Evolutionary conservation across 2,888 invertebrate genomes (phyloP).

Genomic region (Automeris io): DNA sequence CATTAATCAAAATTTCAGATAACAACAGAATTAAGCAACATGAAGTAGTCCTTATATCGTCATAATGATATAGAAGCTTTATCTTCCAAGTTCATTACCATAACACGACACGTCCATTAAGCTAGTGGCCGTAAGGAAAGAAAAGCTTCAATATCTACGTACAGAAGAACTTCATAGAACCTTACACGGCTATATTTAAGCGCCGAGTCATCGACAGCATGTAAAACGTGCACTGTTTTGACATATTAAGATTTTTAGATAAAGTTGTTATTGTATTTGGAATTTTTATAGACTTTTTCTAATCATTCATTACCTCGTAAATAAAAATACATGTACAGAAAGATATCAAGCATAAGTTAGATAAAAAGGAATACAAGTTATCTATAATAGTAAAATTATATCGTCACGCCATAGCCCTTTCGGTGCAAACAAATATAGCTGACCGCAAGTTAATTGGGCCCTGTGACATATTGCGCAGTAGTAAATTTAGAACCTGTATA

Average conservation of each 20-base stretch:
- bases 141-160: slow-evolving; percentile 1
- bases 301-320: too few relatives aligned
- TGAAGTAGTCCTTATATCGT: slow-evolving; percentile 25
- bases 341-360: too few relatives aligned
- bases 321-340: too few relatives aligned
- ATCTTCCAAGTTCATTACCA: slow-evolving; percentile 61
- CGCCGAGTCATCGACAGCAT: slow-evolving; percentile 47
- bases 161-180: background rate
- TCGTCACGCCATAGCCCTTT: too few relatives aligned
- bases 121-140: slow-evolving; percentile 44
- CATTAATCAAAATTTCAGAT: slow-evolving; percentile 20
- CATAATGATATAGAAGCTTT: slow-evolving; percentile 59
- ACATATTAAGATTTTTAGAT: slow-evolving; percentile 46
- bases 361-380: too few relatives aligned
- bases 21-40: slow-evolving; percentile 12
- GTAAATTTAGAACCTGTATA: too few relatives aligned
- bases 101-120: slow-evolving; percentile 76
- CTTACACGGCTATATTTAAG: slow-evolving; percentile 12
- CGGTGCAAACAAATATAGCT: too few relatives aligned
- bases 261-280: slow-evolving; percentile 28
- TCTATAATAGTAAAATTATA: too few relatives aligned
- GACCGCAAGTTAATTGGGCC: too few relatives aligned
- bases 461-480: too few relatives aligned
- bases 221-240: slow-evolving; percentile 42
- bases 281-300: too few relatives aligned